Conservation (phyloP, 1,140 invertebrate genomes). For the Drosophila ogumai region DNA sequence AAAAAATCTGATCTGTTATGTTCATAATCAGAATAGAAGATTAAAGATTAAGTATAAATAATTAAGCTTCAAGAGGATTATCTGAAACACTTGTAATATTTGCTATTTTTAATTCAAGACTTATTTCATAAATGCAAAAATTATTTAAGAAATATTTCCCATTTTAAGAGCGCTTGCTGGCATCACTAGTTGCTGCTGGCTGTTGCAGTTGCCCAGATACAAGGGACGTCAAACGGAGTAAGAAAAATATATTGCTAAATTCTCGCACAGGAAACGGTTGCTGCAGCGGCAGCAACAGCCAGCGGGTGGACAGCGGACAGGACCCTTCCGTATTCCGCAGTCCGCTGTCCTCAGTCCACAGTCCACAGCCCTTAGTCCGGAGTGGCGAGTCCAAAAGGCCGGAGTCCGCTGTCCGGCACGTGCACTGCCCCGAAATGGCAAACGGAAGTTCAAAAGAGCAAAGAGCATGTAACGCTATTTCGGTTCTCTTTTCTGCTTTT, state of each 20-base stretch:
- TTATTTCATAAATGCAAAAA: too few relatives aligned
- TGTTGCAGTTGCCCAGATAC: constrained; percentile 53
- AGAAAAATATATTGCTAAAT: constrained; percentile 79
- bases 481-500: constrained; percentile 17
- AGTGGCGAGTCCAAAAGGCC: constrained; percentile 12
- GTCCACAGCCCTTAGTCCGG: constrained; percentile 32
- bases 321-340: constrained; percentile 19
- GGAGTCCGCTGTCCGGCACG: constrained; percentile 56
- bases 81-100: too few relatives aligned
- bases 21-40: background rate
- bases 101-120: too few relatives aligned
- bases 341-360: background rate
- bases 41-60: background rate
- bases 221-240: constrained; percentile 69
- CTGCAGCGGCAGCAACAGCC: constrained; percentile 36
- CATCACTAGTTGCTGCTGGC: constrained; percentile 29
- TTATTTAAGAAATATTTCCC: background rate
- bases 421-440: constrained; percentile 71
- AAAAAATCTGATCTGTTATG: too few relatives aligned
- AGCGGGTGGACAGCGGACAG: constrained; percentile 45
- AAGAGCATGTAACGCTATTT: constrained; percentile 73
- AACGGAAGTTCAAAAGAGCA: constrained; percentile 79
- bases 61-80: background rate
- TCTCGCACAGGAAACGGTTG: constrained; percentile 65
- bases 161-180: constrained; percentile 8